Conservation (phyloP, 2,113 vertebrate genomes). For the Stigmatopora nigra region DNA sequence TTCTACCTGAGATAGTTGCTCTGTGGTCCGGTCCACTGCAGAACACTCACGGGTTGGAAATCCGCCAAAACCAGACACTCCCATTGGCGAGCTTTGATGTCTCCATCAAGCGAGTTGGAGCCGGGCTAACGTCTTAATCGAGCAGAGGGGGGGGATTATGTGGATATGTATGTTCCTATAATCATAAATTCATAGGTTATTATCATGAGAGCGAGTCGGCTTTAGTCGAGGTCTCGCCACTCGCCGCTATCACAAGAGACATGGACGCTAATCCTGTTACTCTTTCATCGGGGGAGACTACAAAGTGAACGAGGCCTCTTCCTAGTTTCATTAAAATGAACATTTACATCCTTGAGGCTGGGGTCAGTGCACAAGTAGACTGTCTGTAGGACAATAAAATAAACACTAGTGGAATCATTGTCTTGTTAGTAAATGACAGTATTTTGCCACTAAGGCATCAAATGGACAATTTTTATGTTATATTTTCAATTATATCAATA, state of each 20-base stretch:
- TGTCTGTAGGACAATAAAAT: not conserved
- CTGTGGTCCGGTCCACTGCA: constrained; percentile 27
- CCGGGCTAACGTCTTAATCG: constrained; percentile 47
- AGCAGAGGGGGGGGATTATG: constrained; percentile 57
- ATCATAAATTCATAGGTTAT: constrained; percentile 52
- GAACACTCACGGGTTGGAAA: constrained; percentile 57
- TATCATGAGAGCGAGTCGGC: constrained; percentile 47
- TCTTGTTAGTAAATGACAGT: not conserved
- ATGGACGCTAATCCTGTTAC: constrained; percentile 63
- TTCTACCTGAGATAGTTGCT: not conserved
- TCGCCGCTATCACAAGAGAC: constrained; percentile 53
- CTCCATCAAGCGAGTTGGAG: constrained; percentile 56
- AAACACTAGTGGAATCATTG: not conserved
- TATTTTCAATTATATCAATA: not conserved
- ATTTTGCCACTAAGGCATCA: too few relatives aligned
- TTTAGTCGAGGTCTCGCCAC: constrained; percentile 44
- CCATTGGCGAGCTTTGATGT: constrained; percentile 66
- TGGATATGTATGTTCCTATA: constrained; percentile 36
- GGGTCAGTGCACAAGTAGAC: not conserved
- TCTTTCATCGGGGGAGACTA: constrained; percentile 41
- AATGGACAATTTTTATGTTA: too few relatives aligned
- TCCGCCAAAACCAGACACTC: constrained; percentile 45
- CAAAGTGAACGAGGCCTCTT: constrained; percentile 22
- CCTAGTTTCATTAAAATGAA: constrained; percentile 17
- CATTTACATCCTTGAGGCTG: not conserved